A percentile compares a stretch with the other conserved stretches of the same genome.
Evolutionary conservation across 2,113 vertebrate species (phyloP).

Genomic region (Cheirogaleus medius): DNA sequence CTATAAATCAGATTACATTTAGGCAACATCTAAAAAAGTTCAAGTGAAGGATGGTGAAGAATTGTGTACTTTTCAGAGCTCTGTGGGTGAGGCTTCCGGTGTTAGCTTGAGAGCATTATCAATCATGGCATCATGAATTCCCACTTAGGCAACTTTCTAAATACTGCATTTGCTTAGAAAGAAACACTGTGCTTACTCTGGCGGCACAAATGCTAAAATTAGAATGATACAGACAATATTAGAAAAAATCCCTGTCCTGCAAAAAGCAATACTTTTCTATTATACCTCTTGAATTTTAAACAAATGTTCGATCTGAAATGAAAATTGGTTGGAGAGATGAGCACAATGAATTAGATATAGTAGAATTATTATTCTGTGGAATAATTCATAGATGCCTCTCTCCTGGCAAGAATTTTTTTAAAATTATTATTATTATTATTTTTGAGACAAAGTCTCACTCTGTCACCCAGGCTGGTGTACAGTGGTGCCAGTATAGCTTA

Average conservation of each 20-base stretch:
- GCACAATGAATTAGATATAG: neutral
- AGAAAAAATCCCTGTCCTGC: neutral
- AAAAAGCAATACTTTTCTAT: neutral
- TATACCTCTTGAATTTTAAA: neutral
- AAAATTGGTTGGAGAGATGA: neutral
- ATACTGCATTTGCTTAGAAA: neutral
- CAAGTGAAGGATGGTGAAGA: neutral
- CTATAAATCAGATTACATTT: neutral
- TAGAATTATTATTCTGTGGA: neutral
- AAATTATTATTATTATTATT: too few species aligned
- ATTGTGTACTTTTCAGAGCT: neutral
- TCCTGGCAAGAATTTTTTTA: neutral
- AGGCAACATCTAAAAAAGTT: neutral
- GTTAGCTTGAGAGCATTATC: neutral
- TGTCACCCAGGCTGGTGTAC: too few species aligned
- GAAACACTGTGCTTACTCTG: neutral
- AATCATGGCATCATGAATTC: neutral
- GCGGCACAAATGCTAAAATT: neutral
- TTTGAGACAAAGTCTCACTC: too few species aligned
- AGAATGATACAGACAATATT: neutral
- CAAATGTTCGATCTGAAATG: neutral
- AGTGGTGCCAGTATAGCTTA: too few species aligned
- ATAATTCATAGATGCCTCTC: neutral
- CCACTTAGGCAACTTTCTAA: neutral
- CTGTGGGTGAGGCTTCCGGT: neutral